Evolutionary conservation across 2,888 invertebrate genomes (phyloP), one percentile per base, ranked within the genome.

Genomic region (Argyresthia albistria): DNA sequence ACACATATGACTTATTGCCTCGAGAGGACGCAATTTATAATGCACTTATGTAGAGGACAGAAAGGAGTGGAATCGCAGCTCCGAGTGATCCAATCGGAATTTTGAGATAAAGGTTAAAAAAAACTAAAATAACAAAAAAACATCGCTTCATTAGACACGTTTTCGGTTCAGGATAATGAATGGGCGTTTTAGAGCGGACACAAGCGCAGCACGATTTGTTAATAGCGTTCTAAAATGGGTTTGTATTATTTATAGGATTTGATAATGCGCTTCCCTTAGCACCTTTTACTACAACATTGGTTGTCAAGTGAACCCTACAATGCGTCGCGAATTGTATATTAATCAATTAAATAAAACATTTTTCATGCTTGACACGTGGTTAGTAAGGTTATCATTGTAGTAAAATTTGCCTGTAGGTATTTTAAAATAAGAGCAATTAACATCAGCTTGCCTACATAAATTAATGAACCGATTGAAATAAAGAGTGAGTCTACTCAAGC

Each of bases 1-100:
- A 88, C 82, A 78, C 73, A 69, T 76, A 86, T 88, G 88, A 88
- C 80, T 80, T 87, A 88, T 88, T 70, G 77, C 72, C 64, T 64
- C 68, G 67, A 70, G 73, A 73, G 69, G 68, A 67, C 67, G 66
- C 61, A 71, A 71, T 82, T 80, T 80, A 81, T 82, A 82, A 80
- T 77, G 76, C 76, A 76, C 76, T 81, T 78, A 75, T 73, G 64
- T 72, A 67, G 68, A 71, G 68, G 68, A 71, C 68, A 82, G 74
- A 80, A 81, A 77, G 72, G 69, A 63, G 59, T 68, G 64, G 68
- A 67, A 63, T 69, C 67, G 66, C 60, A 58, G 59, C 65, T 60
- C 12, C 50, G 46, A 48, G 35, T 51, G 45, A 65, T 71, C 69
- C 64, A 66, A 64, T 61, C 61, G 67, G 66, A 66, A 60, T 66